Percentiles rank a stretch among this genome's conserved stretches.
Conservation (phyloP, 30 jellyfish, hydroid and myxozoan species). For the Aurelia sp. region DNA sequence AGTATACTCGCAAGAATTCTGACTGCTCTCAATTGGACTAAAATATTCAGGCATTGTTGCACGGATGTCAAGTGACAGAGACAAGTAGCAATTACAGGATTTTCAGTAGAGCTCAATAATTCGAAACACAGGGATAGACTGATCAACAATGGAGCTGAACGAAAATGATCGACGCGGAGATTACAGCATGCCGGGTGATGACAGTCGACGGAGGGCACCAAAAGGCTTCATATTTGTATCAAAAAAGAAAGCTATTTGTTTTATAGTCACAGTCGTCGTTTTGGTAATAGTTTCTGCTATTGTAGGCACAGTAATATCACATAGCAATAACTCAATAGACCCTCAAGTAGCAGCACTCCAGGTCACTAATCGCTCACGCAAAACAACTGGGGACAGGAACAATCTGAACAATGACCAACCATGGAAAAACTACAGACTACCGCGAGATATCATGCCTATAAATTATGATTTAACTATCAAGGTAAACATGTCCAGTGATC, state of each 20-base stretch:
- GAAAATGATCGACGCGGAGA: slow-evolving; percentile 57
- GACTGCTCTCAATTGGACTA: too few species aligned
- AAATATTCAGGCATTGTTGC: too few species aligned
- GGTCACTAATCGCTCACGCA: slow-evolving; percentile 47
- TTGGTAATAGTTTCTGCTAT: slow-evolving; percentile 46
- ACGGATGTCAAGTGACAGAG: too few species aligned
- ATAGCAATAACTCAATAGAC: not conserved
- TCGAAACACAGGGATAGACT: too few species aligned
- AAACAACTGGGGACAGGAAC: slow-evolving; percentile 27
- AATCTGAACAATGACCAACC: slow-evolving; percentile 9
- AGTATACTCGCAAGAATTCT: too few species aligned
- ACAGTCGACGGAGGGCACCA: not conserved
- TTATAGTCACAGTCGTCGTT: slow-evolving; percentile 32
- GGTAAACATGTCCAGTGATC: slow-evolving; percentile 57
- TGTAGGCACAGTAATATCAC: slow-evolving; percentile 51
- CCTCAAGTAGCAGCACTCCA: not conserved
- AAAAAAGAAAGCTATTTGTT: slow-evolving; percentile 14
- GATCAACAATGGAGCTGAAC: slow-evolving; percentile 40
- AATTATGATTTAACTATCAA: slow-evolving; percentile 58
- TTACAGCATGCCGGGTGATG: slow-evolving; percentile 37
- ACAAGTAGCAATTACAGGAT: too few species aligned
- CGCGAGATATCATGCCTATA: slow-evolving; percentile 68
- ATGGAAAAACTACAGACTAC: slow-evolving; percentile 76
- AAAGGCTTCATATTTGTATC: slow-evolving; percentile 33
- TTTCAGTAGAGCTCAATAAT: too few species aligned